Evolutionary conservation across 2,888 invertebrate species (phyloP), one percentile per base, ranked within the genome.

Genomic region (Polia nebulosa): DNA sequence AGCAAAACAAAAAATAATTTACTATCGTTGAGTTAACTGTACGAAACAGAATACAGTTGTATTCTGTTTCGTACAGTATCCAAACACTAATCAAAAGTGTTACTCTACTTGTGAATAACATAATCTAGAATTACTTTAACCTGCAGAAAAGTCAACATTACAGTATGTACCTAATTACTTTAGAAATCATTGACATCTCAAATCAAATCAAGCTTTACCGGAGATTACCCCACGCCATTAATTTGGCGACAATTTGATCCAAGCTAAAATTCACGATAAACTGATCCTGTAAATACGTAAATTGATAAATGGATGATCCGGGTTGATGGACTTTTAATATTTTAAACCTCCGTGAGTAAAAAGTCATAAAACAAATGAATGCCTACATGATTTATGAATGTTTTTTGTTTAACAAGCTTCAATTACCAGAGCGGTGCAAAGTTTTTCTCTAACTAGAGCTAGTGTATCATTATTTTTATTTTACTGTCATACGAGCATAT

Each of bases 301-400:
- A 29, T 62, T 62, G 49, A 73, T 62, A 29, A 51, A 69, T 61
- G 41, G 13, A 29, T 73, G 29, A 72, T 61, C 41, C 41, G 9
- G 11, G 36, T 63, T 73, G 51, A 69, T 63, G 13, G 29, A 13
- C 25, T 65, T 74, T 71, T 74, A 41, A 41, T 71, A 73, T 65
- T 74, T 74, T 65, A 41, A 70, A 27, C 22, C 53, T 9, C 4
- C 11, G 25, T 8, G 29, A 25, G 39, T 25, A 32, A 63, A 72
- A 74, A 55, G 22, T 7, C 39, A 49, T 17, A 55, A 41, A 67
- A 47, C 13, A 41, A 63, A 62, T 39, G 29, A 22, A 49, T 44
- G 25, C 15, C 20, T 53, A 15, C 29, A 22, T n/a, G 11, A 29
- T 41, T 66, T 25, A 34, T 20, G 29, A n/a, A 29, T 13, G 2